Percentiles rank a stretch among this genome's conserved stretches.
phyloP scores from a whole-genome alignment of 1,140 invertebrate genomes.

The Zaprionus lachaisei region DNA sequence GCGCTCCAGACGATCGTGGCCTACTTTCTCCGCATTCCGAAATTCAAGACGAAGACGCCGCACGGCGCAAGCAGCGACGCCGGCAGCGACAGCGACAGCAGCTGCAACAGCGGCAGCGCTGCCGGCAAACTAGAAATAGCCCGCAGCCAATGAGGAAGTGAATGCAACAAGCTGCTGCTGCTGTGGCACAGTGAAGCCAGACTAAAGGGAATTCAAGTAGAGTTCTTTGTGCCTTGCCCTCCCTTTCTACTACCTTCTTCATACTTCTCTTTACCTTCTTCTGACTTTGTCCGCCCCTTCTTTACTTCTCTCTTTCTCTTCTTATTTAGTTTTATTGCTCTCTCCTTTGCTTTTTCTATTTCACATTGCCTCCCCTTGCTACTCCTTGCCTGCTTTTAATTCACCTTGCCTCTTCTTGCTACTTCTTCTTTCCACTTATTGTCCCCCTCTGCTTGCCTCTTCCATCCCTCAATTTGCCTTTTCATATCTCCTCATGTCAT shows the following conservation, averaged over 20 bases:
- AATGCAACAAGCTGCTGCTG: slow-evolving; percentile 34
- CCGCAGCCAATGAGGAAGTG: slow-evolving; percentile 56
- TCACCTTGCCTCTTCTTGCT: not conserved
- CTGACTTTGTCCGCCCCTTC: too few species aligned
- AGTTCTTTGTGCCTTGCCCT: not conserved
- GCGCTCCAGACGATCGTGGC: slow-evolving; percentile 68
- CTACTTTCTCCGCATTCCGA: slow-evolving; percentile 83
- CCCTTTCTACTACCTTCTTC: not conserved
- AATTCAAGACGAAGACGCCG: slow-evolving; percentile 41
- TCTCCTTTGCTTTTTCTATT: not conserved
- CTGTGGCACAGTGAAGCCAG: slow-evolving; percentile 18
- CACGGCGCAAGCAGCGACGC: slow-evolving; percentile 33
- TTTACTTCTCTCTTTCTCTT: not conserved
- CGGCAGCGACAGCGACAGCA: slow-evolving; percentile 19
- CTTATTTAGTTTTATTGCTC: not conserved
- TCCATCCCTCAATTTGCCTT: too few species aligned
- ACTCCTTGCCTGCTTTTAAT: too few species aligned
- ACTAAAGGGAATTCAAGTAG: not conserved
- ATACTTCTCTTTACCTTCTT: not conserved
- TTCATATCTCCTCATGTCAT: not conserved
- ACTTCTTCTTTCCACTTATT: not conserved
- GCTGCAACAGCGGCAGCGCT: slow-evolving; percentile 9
- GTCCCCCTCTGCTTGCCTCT: not conserved
- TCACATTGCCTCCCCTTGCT: not conserved
- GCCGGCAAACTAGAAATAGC: slow-evolving; percentile 64